Conservation (phyloP, 2,888 invertebrate genomes). For the Agriopis aurantiaria region DNA sequence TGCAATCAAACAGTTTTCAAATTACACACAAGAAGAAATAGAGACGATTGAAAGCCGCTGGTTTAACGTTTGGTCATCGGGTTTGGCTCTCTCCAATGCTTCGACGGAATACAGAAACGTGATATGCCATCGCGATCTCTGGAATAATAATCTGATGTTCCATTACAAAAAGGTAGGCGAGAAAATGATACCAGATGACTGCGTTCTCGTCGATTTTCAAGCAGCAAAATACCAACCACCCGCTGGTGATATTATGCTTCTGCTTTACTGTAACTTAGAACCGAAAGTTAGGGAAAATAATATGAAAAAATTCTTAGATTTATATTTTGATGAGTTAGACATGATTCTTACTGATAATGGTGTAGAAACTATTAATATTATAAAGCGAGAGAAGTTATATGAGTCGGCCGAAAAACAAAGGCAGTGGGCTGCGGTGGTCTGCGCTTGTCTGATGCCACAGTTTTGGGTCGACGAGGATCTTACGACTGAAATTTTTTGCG, state of each 20-base stretch:
- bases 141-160: slow-evolving; percentile 89
- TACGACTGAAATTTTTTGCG: slow-evolving; percentile 74
- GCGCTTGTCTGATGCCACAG: slow-evolving; percentile 82
- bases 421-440: slow-evolving; percentile 84
- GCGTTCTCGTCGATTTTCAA: slow-evolving; percentile 90
- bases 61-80: slow-evolving; percentile 65
- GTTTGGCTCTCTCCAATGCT: slow-evolving; percentile 60
- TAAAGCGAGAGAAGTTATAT: slow-evolving; percentile 75
- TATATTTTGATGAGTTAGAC: slow-evolving; percentile 84
- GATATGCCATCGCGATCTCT: slow-evolving; percentile 87
- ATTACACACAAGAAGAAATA: slow-evolving; percentile 58
- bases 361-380: slow-evolving; percentile 69
- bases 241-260: slow-evolving; percentile 87
- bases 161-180: slow-evolving; percentile 60
- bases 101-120: slow-evolving; percentile 78
- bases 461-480: slow-evolving; percentile 84
- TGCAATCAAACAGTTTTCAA: slow-evolving; percentile 67
- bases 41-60: slow-evolving; percentile 62
- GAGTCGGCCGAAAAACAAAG: slow-evolving; percentile 79
- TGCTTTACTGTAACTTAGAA: slow-evolving; percentile 85
- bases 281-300: slow-evolving; percentile 80
- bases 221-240: slow-evolving; percentile 88
- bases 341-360: slow-evolving; percentile 69
- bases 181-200: slow-evolving; percentile 75
- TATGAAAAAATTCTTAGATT: slow-evolving; percentile 77